Evolutionary conservation across 2,113 vertebrate genomes (phyloP).

Genomic region (Globicephala melas): DNA sequence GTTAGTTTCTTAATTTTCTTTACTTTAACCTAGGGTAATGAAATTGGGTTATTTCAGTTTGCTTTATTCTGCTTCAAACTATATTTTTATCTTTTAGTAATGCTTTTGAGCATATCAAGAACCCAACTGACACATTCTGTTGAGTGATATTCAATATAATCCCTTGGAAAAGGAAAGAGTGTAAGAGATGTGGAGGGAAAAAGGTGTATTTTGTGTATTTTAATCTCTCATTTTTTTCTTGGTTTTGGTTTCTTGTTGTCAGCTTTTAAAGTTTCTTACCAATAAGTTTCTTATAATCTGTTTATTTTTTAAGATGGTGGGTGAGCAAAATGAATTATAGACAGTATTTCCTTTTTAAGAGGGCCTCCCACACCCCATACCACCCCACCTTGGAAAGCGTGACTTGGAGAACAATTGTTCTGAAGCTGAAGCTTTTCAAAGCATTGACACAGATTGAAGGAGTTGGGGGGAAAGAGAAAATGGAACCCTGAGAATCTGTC

Average conservation of each 20-base stretch:
- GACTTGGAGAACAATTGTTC: conserved; percentile 22
- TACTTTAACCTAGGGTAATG: neutral
- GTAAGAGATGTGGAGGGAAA: neutral
- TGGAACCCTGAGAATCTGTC: conserved; percentile 36
- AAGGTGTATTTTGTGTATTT: neutral
- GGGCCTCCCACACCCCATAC: neutral
- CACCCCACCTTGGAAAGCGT: neutral
- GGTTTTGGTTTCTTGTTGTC: neutral
- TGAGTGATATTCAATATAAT: neutral
- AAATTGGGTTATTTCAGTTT: neutral
- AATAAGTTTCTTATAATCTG: neutral
- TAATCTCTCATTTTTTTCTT: neutral
- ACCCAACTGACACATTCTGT: neutral
- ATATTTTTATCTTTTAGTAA: neutral
- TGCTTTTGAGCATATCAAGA: neutral
- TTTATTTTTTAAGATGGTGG: neutral
- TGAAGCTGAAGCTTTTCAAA: conserved; percentile 42
- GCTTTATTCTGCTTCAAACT: neutral
- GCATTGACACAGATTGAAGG: conserved; percentile 34
- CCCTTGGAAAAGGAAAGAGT: neutral
- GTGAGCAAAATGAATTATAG: neutral
- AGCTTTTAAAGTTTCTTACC: neutral
- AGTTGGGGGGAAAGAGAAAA: conserved; percentile 28
- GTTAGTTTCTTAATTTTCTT: neutral
- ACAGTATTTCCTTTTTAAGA: conserved; percentile 15